These are phyloP conservation scores for Geotrupes spiniger DNA, from an alignment of 2,888 invertebrate species.

Conservation along the genomic window DNA sequence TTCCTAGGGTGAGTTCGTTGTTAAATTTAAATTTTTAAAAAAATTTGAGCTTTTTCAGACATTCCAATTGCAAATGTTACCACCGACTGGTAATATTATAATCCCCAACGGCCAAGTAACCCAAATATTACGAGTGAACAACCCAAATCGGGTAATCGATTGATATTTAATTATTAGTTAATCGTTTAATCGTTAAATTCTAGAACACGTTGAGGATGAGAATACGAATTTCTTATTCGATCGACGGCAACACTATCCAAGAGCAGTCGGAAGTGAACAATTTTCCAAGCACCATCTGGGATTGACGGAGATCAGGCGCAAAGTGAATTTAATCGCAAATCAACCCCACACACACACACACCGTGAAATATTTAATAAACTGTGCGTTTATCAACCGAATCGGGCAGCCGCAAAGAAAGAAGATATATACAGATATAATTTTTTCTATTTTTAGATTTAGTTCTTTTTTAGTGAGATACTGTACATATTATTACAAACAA, in stretches of 20 bases:
- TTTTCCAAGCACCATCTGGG: conserved; percentile 74
- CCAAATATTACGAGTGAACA: conserved; percentile 86
- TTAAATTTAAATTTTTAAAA: conserved; percentile 11
- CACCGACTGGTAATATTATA: conserved; percentile 86
- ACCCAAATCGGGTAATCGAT: conserved; percentile 87
- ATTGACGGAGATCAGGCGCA: conserved; percentile 58
- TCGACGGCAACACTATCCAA: conserved; percentile 75
- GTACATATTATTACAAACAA: conserved; percentile 37
- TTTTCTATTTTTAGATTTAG: conserved; percentile 41
- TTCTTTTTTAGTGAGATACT: conserved; percentile 43
- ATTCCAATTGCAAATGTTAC: conserved; percentile 94
- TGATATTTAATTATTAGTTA: no score
- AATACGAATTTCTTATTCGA: conserved; percentile 83
- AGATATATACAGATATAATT: conserved; percentile 23
- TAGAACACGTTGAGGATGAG: conserved; percentile 86
- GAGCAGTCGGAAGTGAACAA: conserved; percentile 93
- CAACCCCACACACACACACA: conserved; percentile 4
- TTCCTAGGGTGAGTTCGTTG: conserved; percentile 69
- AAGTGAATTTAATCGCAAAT: neutral
- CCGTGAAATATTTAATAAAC: conserved; percentile 11
- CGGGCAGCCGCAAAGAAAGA: conserved; percentile 11
- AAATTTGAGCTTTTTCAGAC: conserved; percentile 62
- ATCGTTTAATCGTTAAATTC: no score
- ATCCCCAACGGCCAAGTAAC: conserved; percentile 82
- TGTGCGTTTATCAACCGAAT: conserved; percentile 7